Conservation (phyloP, 2,113 vertebrate species). For the Atrichornis clamosus region DNA sequence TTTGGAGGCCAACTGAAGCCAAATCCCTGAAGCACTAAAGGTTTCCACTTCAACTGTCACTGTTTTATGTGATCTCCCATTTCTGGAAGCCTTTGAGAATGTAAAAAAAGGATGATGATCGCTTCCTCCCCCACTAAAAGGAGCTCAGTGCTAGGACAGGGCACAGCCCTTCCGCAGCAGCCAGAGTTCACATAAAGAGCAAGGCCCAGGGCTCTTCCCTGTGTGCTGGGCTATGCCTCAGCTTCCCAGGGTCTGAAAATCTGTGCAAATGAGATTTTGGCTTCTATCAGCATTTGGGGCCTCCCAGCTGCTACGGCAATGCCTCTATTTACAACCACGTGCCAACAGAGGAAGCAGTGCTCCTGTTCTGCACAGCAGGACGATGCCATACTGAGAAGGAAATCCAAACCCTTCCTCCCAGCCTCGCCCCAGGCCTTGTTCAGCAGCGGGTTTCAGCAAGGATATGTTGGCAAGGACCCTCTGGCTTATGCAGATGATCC, state of each 20-base stretch:
- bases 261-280: background rate
- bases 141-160: background rate
- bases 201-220: background rate
- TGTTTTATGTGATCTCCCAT: background rate
- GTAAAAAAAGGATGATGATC: background rate
- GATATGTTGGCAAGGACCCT: background rate
- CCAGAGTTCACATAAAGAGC: background rate
- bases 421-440: background rate
- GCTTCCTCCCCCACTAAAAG: background rate
- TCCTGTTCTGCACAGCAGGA: background rate
- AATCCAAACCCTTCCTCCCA: background rate
- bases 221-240: background rate
- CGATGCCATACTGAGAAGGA: fast-evolving
- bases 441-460: background rate
- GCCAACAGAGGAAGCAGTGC: background rate
- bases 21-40: background rate
- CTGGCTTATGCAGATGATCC: background rate
- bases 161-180: background rate
- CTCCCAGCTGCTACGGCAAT: background rate
- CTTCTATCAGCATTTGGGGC: background rate
- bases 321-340: fast-evolving
- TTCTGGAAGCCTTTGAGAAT: background rate
- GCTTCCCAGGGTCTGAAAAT: background rate
- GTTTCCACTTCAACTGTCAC: background rate
- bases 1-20: background rate